Evolutionary conservation across 2,113 vertebrate species (phyloP), one percentile per base, ranked within the genome.

Genomic region (Salvelinus namaycush): DNA sequence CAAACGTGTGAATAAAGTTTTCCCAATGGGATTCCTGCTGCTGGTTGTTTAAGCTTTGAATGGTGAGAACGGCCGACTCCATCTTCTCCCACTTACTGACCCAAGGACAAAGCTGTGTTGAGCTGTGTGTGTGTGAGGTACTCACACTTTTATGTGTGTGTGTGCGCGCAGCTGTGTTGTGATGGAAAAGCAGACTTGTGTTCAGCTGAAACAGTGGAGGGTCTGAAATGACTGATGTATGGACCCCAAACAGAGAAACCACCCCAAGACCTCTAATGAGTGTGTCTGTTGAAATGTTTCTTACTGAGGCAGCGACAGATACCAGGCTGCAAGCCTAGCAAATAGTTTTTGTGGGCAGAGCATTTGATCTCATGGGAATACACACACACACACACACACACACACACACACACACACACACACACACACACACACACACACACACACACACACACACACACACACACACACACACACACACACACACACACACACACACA

Each of bases 71-170:
- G 14, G 18, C 74, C 70, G 70, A 80, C 54, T 77, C 76, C 67
- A 77, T 34, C 65, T 81, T 76, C 84, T 86, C 84, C 81, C 85
- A 87, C 70, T 78, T 81, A 69, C 78, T 78, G 70, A 84, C 75
- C 48, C 69, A 72, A 66, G 79, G 76, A 66, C 57, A 70, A 34
- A 39, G 49, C 69, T 20, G 24, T 20, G 24, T 66, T 73, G 27
- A 59, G 39, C 22, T 70, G 57, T 44, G 34, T 1, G 57, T 31
- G 65, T 69, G 74, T 24, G 44, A 60, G 22, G n/a, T 31, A 44
- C 31, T 22, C 20, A 13, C n/a, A 65, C 34, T 74, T 51, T 59
- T 1, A 20, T 70, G 57, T 44, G 34, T 1, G 57, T 31, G 65
- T 69, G 74, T 16, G 44, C 31, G 20, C 20, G 13, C 13, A 16